Percentiles rank a stretch among this genome's conserved stretches.
These are phyloP conservation scores for Struthio camelus DNA, from an alignment of 2,113 vertebrate genomes.

Conservation along the genomic window DNA sequence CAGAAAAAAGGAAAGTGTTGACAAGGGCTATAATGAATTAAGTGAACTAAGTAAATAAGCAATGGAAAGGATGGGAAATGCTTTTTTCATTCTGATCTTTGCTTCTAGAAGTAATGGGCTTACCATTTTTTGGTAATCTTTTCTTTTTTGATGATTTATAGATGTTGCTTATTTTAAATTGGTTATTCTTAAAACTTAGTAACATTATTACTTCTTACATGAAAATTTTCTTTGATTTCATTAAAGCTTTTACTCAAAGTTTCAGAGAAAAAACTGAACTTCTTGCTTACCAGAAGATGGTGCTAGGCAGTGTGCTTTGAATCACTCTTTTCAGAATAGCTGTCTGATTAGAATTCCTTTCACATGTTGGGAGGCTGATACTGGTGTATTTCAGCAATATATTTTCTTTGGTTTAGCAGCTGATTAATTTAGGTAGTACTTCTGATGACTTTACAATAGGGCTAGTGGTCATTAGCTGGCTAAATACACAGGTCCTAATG, in stretches of 20 bases:
- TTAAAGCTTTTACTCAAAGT: background rate
- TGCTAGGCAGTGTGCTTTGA: constrained; percentile 52
- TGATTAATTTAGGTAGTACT: background rate
- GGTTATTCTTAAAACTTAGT: background rate
- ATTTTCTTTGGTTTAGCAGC: background rate
- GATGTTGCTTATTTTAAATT: background rate
- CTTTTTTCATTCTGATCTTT: background rate
- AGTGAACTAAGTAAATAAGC: too few relatives aligned
- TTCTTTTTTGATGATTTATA: background rate
- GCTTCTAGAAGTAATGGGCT: background rate
- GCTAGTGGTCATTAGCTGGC: background rate
- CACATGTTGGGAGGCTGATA: background rate
- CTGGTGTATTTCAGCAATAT: background rate
- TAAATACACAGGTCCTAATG: background rate
- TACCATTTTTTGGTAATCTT: fast-evolving
- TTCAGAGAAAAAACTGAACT: background rate
- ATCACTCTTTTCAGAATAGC: background rate
- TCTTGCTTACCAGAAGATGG: constrained; percentile 72
- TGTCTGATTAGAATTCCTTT: background rate
- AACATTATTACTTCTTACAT: background rate
- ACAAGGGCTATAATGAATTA: too few relatives aligned
- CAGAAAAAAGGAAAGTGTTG: too few relatives aligned
- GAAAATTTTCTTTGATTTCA: background rate
- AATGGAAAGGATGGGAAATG: too few relatives aligned
- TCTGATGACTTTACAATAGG: background rate